Conservation (phyloP, 1,140 invertebrate species). For the Lucilia cuprina region DNA sequence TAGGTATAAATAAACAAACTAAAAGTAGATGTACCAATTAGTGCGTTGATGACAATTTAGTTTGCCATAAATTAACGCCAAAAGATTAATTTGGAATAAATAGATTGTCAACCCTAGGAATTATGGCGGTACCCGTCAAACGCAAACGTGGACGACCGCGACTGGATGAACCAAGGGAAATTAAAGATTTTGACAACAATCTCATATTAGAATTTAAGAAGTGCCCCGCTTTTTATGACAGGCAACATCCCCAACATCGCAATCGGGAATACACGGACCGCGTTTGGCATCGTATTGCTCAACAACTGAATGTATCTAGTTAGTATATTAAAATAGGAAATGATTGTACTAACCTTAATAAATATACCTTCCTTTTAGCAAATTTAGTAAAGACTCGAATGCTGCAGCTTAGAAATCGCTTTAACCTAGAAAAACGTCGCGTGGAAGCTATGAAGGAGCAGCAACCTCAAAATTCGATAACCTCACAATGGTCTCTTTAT, state of each 20-base stretch:
- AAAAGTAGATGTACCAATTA: too few relatives aligned
- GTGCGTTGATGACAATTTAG: too few relatives aligned
- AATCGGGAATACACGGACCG: slow-evolving; percentile 26
- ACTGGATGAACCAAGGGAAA: slow-evolving; percentile 15
- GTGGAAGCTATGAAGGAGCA: slow-evolving; percentile 45
- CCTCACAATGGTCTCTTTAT: slow-evolving; percentile 57
- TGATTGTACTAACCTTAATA: too few relatives aligned
- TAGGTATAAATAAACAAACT: too few relatives aligned
- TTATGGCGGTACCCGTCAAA: slow-evolving; percentile 19
- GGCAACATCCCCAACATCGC: slow-evolving; percentile 33
- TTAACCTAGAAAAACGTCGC: slow-evolving; percentile 59
- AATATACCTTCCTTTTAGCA: neutral
- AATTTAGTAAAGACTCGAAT: slow-evolving; percentile 56
- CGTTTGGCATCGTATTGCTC: slow-evolving; percentile 34
- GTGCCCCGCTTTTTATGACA: slow-evolving; percentile 37
- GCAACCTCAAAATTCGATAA: slow-evolving; percentile 33
- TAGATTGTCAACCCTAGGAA: too few relatives aligned
- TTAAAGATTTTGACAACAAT: slow-evolving; percentile 32
- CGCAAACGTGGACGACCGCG: slow-evolving; percentile 37
- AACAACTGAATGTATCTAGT: slow-evolving; percentile 13
- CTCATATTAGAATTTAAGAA: slow-evolving; percentile 35
- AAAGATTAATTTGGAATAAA: too few relatives aligned
- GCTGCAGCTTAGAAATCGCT: slow-evolving; percentile 57
- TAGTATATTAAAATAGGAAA: neutral
- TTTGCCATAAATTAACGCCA: too few relatives aligned